phyloP scores from a whole-genome alignment of 2,113 vertebrate genomes.

The Trematocara macrostoma region DNA sequence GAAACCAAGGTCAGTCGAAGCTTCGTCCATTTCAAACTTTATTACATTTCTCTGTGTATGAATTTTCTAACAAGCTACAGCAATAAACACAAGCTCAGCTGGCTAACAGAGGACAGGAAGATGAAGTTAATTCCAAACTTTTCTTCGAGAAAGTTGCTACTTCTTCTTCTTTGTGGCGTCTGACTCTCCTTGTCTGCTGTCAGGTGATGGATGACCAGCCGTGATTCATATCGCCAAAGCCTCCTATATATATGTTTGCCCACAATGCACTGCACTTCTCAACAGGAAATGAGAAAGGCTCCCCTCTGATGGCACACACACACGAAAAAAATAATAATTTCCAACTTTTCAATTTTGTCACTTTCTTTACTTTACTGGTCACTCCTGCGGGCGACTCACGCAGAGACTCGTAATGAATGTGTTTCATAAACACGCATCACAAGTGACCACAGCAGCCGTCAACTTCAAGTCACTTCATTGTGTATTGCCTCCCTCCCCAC shows the following conservation, averaged over 20 bases:
- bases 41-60: neutral
- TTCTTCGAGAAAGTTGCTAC: slow-evolving; percentile 4
- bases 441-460: neutral
- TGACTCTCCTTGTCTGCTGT: neutral
- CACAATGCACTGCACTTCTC: slow-evolving; percentile 48
- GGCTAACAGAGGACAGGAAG: neutral
- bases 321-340: neutral
- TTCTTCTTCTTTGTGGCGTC: neutral
- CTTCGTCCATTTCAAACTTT: slow-evolving; percentile 5
- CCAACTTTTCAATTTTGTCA: slow-evolving; percentile 53
- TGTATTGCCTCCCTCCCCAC: neutral
- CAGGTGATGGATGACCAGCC: slow-evolving; percentile 50
- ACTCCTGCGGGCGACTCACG: neutral
- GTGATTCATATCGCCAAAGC: slow-evolving; percentile 36
- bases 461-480: neutral
- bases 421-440: slow-evolving; percentile 57
- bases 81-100: neutral
- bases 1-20: neutral
- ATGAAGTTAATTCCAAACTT: neutral
- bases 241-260: slow-evolving; percentile 27
- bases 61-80: neutral
- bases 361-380: neutral
- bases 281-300: slow-evolving; percentile 63
- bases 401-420: slow-evolving; percentile 41
- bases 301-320: slow-evolving; percentile 1